Base-by-base conservation (phyloP, 2,888 invertebrate species). In the Toxonevra muliebris region DNA sequence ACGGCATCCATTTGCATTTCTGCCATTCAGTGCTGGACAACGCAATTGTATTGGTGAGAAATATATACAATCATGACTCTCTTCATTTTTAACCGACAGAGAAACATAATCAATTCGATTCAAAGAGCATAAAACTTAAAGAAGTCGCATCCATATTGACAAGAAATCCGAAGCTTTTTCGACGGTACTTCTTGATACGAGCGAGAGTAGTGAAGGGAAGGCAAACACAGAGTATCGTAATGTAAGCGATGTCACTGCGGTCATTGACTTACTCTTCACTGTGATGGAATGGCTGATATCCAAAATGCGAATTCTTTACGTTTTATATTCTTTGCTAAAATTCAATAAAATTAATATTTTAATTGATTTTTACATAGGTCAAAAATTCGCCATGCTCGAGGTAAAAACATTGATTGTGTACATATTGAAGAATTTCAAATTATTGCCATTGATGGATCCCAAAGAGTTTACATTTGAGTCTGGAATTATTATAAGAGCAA, bases 11-110 rank as follows among this genome's bases (percentile, higher is more conserved):
- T 84, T 72, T 67, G 79, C 83, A 3, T 84, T 73, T 66, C 69
- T 83, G 30, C 84, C 84, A 0, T 84, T 84, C 57, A 83, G 83
- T 61, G 84, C 84, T 12, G 84, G 84, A 3, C 80, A 82, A 17
- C 75, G 84, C 20, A 84, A 84, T 76, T 84, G 84, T 66, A 81
- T 84, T 73, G 82, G 81, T 79, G 60, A 69, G 60, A 53, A 30
- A 30, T 30, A 30, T 48, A 71, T 68, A 45, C n/a, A 59, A 4
- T 17, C 68, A 2, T 65, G 68, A 13, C 68, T 66, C 30, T 61
- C 66, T n/a, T 66, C 68, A 52, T 57, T 57, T 50, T 20, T 45
- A 50, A 65, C 71, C 11, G 61, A 64, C 2, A 13, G 66, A 13
- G 58, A 66, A 62, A 71, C 50, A 30, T 66, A 30, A 1, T 69